Evolutionary conservation across 1,140 invertebrate genomes (phyloP), one percentile per base, ranked within the genome.

Genomic region (Drosophila serrata): DNA sequence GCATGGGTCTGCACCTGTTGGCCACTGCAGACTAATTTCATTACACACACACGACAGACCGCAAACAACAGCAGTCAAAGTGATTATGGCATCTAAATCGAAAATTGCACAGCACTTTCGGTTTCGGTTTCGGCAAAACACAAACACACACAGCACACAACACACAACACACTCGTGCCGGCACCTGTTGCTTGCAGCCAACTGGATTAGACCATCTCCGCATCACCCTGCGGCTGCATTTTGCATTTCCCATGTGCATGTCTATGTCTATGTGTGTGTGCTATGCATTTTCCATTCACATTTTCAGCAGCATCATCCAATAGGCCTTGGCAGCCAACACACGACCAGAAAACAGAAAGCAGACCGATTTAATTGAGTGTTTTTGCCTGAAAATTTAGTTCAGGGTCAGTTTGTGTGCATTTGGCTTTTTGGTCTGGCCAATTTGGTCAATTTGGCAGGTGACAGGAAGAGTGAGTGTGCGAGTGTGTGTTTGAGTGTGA

Each of bases 1-100:
- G n/a, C n/a, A n/a, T n/a, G n/a, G n/a, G n/a, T n/a, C n/a, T n/a
- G 43, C 81, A 85, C 81, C 82, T 85, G 81, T 82, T 82, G 82
- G 55, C 63, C 31, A 39, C 35, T 62, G 29, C 45, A 62, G 37
- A 63, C 67, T 88, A 88, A 90, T 88, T 88, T 81, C 63, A 90
- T 90, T 85, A 81, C 65, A 75, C 59, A 42, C 39, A 49, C 55
- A 76, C 40, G 40, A 35, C 72, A 60, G 65, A 75, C 82, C 82
- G 46, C 85, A 90, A 76, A 24, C 53, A 60, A 37, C 59, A 73
- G 33, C 59, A 49, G 48, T 58, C 51, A 64, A 68, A 74, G 62
- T 72, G 60, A 82, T 72, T 75, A 79, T 64, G 65, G 63, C 62
- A 72, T 70, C 77, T 85, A 79, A 84, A 90, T 84, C 75, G 81